Percentiles rank a stretch among this genome's conserved stretches.
Conservation (phyloP, 2,888 invertebrate genomes). For the Troides aeacus region DNA sequence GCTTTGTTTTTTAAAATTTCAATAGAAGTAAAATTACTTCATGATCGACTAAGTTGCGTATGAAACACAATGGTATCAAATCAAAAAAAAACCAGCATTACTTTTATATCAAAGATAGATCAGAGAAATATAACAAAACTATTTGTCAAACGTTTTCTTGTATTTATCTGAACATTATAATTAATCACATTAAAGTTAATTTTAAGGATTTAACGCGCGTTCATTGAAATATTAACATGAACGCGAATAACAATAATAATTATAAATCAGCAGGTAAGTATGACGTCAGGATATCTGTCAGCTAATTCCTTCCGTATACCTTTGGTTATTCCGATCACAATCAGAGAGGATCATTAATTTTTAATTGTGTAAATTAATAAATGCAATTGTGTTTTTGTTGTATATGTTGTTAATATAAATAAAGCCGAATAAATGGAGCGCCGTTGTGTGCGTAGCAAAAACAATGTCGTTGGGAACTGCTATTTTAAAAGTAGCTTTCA, state of each 20-base stretch:
- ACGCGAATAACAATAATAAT: too few relatives aligned
- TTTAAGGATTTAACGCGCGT: too few relatives aligned
- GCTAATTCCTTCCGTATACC: too few relatives aligned
- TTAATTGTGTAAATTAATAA: constrained; percentile 28
- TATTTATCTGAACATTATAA: too few relatives aligned
- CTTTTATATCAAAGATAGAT: too few relatives aligned
- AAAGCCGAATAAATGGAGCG: constrained; percentile 14
- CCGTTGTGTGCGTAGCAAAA: constrained; percentile 13
- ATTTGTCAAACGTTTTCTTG: too few relatives aligned
- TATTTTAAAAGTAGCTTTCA: constrained; percentile 8
- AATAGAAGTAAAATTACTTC: background rate
- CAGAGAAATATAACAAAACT: too few relatives aligned
- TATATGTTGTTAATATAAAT: constrained; percentile 13
- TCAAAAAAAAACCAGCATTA: too few relatives aligned
- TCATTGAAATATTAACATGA: too few relatives aligned
- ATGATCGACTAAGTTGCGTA: background rate
- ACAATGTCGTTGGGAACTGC: constrained; percentile 2
- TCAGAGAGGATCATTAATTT: constrained; percentile 19
- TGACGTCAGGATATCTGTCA: background rate
- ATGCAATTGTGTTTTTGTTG: constrained; percentile 22
- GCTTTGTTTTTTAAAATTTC: background rate
- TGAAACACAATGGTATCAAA: too few relatives aligned
- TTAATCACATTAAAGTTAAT: too few relatives aligned
- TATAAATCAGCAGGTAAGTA: background rate
- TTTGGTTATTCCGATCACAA: constrained; percentile 5